Percentiles rank a stretch among this genome's conserved stretches.
These are phyloP conservation scores for Urocyon cinereoargenteus DNA, from an alignment of 2,797 vertebrate genomes.

Conservation along the genomic window DNA sequence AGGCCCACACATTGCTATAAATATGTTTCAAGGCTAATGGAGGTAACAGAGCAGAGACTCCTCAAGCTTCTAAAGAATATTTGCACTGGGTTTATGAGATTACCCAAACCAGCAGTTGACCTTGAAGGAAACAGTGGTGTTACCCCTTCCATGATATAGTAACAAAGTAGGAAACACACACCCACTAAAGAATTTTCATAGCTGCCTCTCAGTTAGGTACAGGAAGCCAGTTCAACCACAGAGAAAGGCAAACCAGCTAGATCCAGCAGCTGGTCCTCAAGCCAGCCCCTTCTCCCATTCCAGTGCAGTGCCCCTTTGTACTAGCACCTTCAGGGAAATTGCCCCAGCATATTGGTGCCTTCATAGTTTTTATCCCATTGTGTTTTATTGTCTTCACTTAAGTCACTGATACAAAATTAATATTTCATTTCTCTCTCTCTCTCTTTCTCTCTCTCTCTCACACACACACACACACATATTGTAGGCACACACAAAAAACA, in stretches of 20 bases:
- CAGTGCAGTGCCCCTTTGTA: not conserved
- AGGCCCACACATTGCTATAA: not conserved
- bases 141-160: slow-evolving; percentile 34
- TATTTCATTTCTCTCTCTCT: not conserved
- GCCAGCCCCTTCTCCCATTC: not conserved
- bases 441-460: not conserved
- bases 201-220: not conserved
- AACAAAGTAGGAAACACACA: slow-evolving; percentile 56
- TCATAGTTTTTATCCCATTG: not conserved
- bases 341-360: not conserved
- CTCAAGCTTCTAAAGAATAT: not conserved
- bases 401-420: not conserved
- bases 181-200: slow-evolving; percentile 26
- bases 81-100: not conserved
- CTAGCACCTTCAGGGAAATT: not conserved
- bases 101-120: slow-evolving; percentile 12
- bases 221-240: slow-evolving; percentile 64
- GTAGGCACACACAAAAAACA: not conserved
- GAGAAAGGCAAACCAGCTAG: not conserved
- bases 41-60: not conserved
- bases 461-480: not conserved
- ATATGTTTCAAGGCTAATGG: not conserved
- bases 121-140: slow-evolving; percentile 44
- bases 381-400: not conserved
- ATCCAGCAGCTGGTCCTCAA: not conserved